A percentile compares a stretch with the other conserved stretches of the same genome.
Conservation (phyloP, 1,140 invertebrate species). For the Plutomurus gul region DNA sequence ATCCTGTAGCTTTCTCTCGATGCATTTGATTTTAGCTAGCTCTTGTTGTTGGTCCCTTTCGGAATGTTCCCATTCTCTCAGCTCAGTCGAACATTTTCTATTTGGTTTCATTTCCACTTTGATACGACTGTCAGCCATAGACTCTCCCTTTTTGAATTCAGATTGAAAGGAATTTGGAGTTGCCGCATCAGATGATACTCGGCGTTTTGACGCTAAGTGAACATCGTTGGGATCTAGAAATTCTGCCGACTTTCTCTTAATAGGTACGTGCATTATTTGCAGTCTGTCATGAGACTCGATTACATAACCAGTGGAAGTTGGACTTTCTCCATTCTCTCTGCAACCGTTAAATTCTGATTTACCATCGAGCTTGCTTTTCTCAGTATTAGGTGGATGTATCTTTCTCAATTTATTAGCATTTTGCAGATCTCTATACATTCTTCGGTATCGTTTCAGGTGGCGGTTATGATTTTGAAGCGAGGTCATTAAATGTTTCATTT, state of each 20-base stretch:
- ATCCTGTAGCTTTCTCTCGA: constrained; percentile 82
- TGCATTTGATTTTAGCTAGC: constrained; percentile 83
- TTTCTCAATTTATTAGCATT: too few relatives aligned
- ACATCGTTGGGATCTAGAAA: background rate
- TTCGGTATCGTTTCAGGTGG: constrained; percentile 91
- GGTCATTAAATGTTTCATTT: constrained; percentile 96
- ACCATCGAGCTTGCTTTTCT: too few relatives aligned
- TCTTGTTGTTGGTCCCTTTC: constrained; percentile 88
- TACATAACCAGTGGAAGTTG: background rate
- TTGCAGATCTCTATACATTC: constrained; percentile 83
- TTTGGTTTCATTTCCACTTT: too few relatives aligned
- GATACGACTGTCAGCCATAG: too few relatives aligned
- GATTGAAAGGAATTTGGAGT: too few relatives aligned
- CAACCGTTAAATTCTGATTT: background rate
- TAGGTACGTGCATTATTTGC: too few relatives aligned
- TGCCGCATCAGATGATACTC: too few relatives aligned
- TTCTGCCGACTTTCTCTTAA: background rate
- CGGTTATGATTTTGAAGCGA: constrained; percentile 96
- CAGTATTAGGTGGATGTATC: too few relatives aligned
- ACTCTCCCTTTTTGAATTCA: too few relatives aligned
- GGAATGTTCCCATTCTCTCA: too few relatives aligned
- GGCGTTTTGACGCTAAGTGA: background rate
- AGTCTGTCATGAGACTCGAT: background rate
- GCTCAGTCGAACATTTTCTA: too few relatives aligned
- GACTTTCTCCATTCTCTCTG: background rate